Conservation (phyloP, 2,888 invertebrate genomes). For the Timema podura region DNA sequence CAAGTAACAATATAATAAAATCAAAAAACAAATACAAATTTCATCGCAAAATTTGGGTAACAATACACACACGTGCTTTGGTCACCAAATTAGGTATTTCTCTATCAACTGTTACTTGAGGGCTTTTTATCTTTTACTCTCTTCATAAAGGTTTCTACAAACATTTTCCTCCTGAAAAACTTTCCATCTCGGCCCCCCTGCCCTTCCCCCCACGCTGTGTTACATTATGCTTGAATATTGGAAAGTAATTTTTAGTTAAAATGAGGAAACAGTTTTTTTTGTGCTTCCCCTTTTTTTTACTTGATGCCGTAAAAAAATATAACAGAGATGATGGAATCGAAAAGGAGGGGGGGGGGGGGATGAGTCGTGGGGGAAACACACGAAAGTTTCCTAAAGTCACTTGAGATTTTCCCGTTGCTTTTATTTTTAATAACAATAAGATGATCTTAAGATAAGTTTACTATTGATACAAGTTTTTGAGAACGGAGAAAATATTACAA, state of each 20-base stretch:
- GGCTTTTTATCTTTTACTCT: too few species aligned
- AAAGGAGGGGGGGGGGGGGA: too few species aligned
- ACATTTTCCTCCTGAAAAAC: slow-evolving; percentile 11
- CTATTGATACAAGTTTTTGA: slow-evolving; percentile 17
- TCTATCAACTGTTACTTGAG: too few species aligned
- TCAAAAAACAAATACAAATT: too few species aligned
- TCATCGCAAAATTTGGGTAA: too few species aligned
- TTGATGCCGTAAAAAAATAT: slow-evolving; percentile 1
- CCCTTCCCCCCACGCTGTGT: neutral
- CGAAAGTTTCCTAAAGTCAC: slow-evolving; percentile 16
- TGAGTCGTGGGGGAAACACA: too few species aligned
- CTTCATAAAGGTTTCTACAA: slow-evolving; percentile 13
- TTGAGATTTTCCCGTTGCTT: slow-evolving; percentile 11
- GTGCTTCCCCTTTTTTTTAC: neutral
- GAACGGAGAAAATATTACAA: too few species aligned
- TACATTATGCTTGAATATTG: slow-evolving; percentile 16
- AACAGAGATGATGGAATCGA: neutral
- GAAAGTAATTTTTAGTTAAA: slow-evolving; percentile 15
- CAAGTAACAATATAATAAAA: too few species aligned
- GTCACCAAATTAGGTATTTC: too few species aligned
- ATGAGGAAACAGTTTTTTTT: slow-evolving; percentile 16
- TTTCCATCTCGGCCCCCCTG: slow-evolving; percentile 1
- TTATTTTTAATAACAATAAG: slow-evolving; percentile 12
- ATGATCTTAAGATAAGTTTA: slow-evolving; percentile 13
- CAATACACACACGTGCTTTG: too few species aligned